Evolutionary conservation across 2,888 invertebrate species (phyloP), one percentile per base, ranked within the genome.

Genomic region (Polymixis lichenea): DNA sequence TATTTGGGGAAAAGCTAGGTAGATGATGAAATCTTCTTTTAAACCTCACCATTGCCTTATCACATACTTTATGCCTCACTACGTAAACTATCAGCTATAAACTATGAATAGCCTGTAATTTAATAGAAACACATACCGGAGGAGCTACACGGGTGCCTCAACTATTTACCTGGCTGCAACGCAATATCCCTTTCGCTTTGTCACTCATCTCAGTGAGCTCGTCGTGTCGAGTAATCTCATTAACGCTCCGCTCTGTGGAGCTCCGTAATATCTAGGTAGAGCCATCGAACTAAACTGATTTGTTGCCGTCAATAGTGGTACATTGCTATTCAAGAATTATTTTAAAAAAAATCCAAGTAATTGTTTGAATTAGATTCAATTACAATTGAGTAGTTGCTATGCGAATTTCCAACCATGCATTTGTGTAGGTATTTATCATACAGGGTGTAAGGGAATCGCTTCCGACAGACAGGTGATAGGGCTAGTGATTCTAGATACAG

Each of bases 171-270:
- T 60, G n/a, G 53, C 67, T 78, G 81, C 77, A 80, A 56, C 55
- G 56, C 69, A 80, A 80, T 83, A 82, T 83, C 62, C 74, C 67
- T 72, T 71, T 72, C 43, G 56, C 70, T 71, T 80, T 80, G 75
- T 75, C 71, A 65, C 67, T 82, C 64, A 75, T 84, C 74, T 70
- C 70, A 58, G 55, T n/a, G 56, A 55, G 64, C 62, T 46, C 80
- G 68, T 49, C 74, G 66, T 69, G 15, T 38, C 80, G 70, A 64
- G 70, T 79, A 79, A 84, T 79, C 80, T 64, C 58, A 82, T 82
- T 84, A 84, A 64, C 55, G 62, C 66, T 83, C 46, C 32, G 46
- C 25, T 64, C 66, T 70, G 61, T 72, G 55, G 19, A 76, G 28
- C 49, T 56, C 8, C 22, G 51, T 28, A 32, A 56, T 66, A 61